Base-by-base conservation (phyloP, 2,113 vertebrate species). In the Osmerus eperlanus region DNA sequence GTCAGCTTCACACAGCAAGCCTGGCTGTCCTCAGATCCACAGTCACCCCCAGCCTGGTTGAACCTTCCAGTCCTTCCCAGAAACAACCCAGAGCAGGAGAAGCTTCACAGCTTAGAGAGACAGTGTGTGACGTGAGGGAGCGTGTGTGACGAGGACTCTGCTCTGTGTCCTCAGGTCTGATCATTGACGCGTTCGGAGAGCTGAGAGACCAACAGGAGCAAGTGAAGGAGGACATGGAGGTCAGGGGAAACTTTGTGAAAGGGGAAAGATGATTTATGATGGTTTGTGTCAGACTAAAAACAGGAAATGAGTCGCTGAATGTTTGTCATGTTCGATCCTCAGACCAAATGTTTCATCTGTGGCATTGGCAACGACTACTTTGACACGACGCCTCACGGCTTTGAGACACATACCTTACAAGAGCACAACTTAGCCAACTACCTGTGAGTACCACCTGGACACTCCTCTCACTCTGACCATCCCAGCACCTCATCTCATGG, bases 401-500 rank as follows among this genome's bases (percentile, higher is more conserved):
- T 99, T 78, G 97, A 99, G 88, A 98, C 95, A 54, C 97, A 99
- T 64, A 99, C 97, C 4, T 89, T 99, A 86, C 97, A 99, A 91
- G 97, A 99, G 91, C 97, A 99, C 94, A 99, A 99, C 86, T 84
- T 99, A 84, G 97, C 97, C 81, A 99, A 99, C 91, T 99, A 99
- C 81, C 87, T 99, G 97, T 99, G 84, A 99, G 97, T 97, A 90
- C 56, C 54, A 47, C 18, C 1, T 2, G 16, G 29, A 56, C 4
- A 15, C 4, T 15, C 1, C 56, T 8, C 56, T 62, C 6, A 23
- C 61, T 28, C 56, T 28, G 41, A 47, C 25, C 25, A 41, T 21
- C 25, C 69, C 69, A 71, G 62, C 14, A 62, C 59, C 51, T 25
- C 32, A 53, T 15, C 59, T 5, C 15, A 64, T 12, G 18, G 2